phyloP scores from a whole-genome alignment of 2,797 vertebrate genomes.

The Spinus pinus region DNA sequence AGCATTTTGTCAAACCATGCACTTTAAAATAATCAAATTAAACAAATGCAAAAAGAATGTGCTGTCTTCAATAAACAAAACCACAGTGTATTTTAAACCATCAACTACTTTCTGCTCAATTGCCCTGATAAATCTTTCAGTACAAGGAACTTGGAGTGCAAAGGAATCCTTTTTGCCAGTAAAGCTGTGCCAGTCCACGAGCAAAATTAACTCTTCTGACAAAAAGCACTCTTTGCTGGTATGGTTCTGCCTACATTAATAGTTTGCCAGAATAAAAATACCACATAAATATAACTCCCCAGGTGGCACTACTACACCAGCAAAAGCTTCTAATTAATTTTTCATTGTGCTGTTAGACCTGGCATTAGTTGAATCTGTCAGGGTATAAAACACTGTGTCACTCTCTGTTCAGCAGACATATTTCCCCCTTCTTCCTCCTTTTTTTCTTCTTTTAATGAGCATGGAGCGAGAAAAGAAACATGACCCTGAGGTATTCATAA shows the following conservation, averaged over 20 bases:
- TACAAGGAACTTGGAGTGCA: slow-evolving; percentile 14
- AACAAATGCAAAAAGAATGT: slow-evolving; percentile 5
- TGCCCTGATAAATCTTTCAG: slow-evolving; percentile 44
- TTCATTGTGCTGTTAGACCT: slow-evolving; percentile 50
- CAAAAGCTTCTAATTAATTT: slow-evolving; percentile 63
- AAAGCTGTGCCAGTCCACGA: slow-evolving; percentile 18
- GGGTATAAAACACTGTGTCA: slow-evolving; percentile 2
- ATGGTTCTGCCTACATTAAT: slow-evolving; percentile 9
- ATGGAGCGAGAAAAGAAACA: slow-evolving; percentile 31
- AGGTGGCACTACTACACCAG: slow-evolving; percentile 49
- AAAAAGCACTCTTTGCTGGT: slow-evolving; percentile 44
- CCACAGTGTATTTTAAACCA: slow-evolving; percentile 19
- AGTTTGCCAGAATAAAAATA: slow-evolving; percentile 57
- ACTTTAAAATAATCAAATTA: slow-evolving; percentile 25
- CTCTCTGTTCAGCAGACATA: slow-evolving; percentile 13
- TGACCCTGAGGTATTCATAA: not conserved
- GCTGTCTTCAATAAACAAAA: slow-evolving; percentile 27
- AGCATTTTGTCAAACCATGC: not conserved
- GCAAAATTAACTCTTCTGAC: slow-evolving; percentile 40
- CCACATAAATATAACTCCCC: slow-evolving; percentile 55
- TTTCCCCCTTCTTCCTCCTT: not conserved
- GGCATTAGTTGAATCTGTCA: slow-evolving; percentile 9
- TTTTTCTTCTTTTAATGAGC: slow-evolving; percentile 37
- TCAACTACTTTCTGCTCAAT: slow-evolving; percentile 37
- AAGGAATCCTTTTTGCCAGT: slow-evolving; percentile 27